A percentile compares a stretch with the other conserved stretches of the same genome.
phyloP scores from a whole-genome alignment of 2,797 vertebrate genomes.

The Sebastes variabilis region DNA sequence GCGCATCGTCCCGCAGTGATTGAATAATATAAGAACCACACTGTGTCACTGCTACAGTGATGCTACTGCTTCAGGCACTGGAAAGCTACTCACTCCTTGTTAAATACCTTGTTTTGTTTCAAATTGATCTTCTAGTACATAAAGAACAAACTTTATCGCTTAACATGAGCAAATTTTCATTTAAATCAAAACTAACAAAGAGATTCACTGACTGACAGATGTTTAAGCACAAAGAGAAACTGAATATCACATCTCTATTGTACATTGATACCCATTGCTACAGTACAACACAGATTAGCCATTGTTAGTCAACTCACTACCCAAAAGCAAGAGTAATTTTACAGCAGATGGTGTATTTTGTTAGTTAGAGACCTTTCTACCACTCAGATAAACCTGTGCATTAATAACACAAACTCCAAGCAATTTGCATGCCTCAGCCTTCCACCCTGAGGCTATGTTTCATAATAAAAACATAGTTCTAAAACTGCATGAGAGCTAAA shows the following conservation, averaged over 20 bases:
- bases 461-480: background rate
- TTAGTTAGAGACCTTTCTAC: background rate
- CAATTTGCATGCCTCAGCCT: slow-evolving; percentile 20
- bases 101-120: background rate
- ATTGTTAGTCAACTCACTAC: background rate
- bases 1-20: slow-evolving; percentile 39
- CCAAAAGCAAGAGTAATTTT: background rate
- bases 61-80: slow-evolving; percentile 26
- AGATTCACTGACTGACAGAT: background rate
- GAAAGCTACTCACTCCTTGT: slow-evolving; percentile 3
- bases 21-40: slow-evolving; percentile 51
- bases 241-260: background rate
- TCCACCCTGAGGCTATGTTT: slow-evolving; percentile 5
- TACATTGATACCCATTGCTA: background rate
- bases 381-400: slow-evolving; percentile 6
- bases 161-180: background rate
- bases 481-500: slow-evolving; percentile 1
- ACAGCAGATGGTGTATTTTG: background rate
- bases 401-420: slow-evolving; percentile 28
- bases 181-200: background rate
- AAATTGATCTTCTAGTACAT: background rate
- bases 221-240: background rate
- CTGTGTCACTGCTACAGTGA: slow-evolving; percentile 27
- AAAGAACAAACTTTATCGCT: background rate
- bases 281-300: background rate